Conservation (phyloP, 2,797 vertebrate genomes). For the Odontamblyopus rebecca region DNA sequence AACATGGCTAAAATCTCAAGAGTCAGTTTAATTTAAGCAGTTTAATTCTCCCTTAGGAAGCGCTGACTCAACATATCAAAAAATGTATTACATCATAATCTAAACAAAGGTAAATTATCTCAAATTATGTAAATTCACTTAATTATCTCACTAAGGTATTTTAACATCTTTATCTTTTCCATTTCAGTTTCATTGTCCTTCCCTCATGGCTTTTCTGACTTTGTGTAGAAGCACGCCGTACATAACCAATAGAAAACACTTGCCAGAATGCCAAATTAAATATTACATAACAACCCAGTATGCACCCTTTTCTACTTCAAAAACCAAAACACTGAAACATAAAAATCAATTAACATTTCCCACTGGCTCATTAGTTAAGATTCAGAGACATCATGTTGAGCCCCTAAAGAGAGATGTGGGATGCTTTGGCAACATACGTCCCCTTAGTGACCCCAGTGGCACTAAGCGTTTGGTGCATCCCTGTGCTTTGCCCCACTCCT, state of each 20-base stretch:
- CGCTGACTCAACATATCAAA: not conserved
- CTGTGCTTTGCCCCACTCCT: slow-evolving; percentile 39
- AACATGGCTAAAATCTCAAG: too few species aligned
- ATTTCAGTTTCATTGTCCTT: not conserved
- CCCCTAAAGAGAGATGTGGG: slow-evolving; percentile 14
- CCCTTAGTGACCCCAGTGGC: slow-evolving; percentile 20
- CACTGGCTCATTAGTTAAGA: not conserved
- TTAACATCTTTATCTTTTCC: not conserved
- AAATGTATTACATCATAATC: not conserved
- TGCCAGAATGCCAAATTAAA: not conserved
- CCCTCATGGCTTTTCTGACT: not conserved
- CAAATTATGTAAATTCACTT: too few species aligned
- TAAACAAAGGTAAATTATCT: not conserved
- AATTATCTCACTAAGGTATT: too few species aligned
- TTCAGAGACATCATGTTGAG: slow-evolving; percentile 14
- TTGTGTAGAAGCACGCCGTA: not conserved
- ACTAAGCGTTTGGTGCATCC: slow-evolving; percentile 21
- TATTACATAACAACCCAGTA: not conserved
- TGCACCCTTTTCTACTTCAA: not conserved
- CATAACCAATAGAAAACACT: not conserved
- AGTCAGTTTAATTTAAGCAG: too few species aligned
- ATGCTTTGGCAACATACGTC: slow-evolving; percentile 28
- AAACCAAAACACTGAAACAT: not conserved
- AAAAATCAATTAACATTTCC: not conserved
- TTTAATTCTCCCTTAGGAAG: not conserved